Evolutionary conservation across 2,888 invertebrate species (phyloP), one percentile per base, ranked within the genome.

Genomic region (Coenonympha arcania): DNA sequence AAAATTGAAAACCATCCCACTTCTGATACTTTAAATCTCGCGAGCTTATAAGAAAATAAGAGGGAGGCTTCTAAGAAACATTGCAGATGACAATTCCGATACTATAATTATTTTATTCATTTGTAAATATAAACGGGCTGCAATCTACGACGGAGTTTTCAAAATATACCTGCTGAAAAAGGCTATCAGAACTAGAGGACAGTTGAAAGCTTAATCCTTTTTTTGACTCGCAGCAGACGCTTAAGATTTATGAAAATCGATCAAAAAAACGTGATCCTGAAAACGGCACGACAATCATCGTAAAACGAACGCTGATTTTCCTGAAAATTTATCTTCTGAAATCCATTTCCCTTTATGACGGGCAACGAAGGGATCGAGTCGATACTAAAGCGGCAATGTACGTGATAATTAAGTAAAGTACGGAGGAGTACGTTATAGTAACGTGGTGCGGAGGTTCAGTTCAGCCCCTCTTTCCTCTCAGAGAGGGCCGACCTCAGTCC

Each of bases 401-500:
- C 53, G 19, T 46, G 13, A 20, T 68, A 69, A 57, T 42, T 66
- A 75, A 73, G 80, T 75, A 68, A 79, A 48, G 51, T 30, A 61
- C 73, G 59, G 55, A 51, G 48, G 56, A 59, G 55, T 55, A 53
- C 53, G 52, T 52, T 52, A 49, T 45, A 44, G 58, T 57, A 28
- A 44, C 63, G 50, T 54, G 59, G 70, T 76, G 65, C 67, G 53
- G 64, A 69, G 76, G 66, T 63, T n/a, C 52, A 60, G n/a, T 16
- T 65, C 52, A 60, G 71, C 76, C 79, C 81, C 82, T 72, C 78
- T 73, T 73, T 71, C 73, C 74, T 76, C 74, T 61, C 59, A 55
- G 76, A 70, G 76, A 73, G 70, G 69, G 65, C 62, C 62, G 59
- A 54, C 65, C 69, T 67, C 84, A 85, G 85, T 85, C 76, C 81